These are phyloP conservation scores for Noctua janthe DNA, from an alignment of 2,888 invertebrate genomes.

Conservation along the genomic window DNA sequence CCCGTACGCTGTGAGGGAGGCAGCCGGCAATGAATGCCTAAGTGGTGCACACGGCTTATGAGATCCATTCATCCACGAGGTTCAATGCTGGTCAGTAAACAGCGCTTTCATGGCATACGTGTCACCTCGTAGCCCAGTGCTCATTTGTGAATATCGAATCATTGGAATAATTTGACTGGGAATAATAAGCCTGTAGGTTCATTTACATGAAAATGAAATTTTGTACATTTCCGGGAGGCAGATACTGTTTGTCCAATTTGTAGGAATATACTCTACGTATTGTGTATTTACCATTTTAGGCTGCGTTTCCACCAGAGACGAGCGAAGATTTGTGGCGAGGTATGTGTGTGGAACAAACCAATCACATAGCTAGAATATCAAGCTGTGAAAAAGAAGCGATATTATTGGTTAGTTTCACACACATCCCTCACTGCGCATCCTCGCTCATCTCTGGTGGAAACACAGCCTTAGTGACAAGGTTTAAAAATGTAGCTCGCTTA, in stretches of 20 bases:
- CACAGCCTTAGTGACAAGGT: neutral
- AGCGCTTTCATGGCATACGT: conserved; percentile 80
- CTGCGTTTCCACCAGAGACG: too few relatives aligned
- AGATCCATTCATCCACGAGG: conserved; percentile 79
- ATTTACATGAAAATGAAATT: conserved; percentile 37
- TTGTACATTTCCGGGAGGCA: conserved; percentile 11
- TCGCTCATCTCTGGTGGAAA: too few relatives aligned
- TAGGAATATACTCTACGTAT: neutral
- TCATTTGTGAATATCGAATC: conserved; percentile 54
- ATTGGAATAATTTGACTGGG: conserved; percentile 40
- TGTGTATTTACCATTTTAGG: conserved; percentile 3
- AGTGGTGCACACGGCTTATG: conserved; percentile 81
- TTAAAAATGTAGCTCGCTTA: conserved; percentile 1
- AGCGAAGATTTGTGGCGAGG: too few relatives aligned
- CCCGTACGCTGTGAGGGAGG: conserved; percentile 74
- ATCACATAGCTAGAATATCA: too few relatives aligned
- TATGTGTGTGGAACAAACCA: too few relatives aligned
- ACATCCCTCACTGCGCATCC: too few relatives aligned
- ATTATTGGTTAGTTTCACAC: too few relatives aligned
- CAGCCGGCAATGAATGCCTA: conserved; percentile 83
- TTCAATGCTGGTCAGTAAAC: conserved; percentile 84
- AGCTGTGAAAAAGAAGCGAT: too few relatives aligned
- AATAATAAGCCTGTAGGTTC: conserved; percentile 21
- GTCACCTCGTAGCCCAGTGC: conserved; percentile 86
- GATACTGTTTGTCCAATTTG: conserved; percentile 11